phyloP scores from a whole-genome alignment of 2,797 vertebrate genomes.

The Mionectes olivaceus region DNA sequence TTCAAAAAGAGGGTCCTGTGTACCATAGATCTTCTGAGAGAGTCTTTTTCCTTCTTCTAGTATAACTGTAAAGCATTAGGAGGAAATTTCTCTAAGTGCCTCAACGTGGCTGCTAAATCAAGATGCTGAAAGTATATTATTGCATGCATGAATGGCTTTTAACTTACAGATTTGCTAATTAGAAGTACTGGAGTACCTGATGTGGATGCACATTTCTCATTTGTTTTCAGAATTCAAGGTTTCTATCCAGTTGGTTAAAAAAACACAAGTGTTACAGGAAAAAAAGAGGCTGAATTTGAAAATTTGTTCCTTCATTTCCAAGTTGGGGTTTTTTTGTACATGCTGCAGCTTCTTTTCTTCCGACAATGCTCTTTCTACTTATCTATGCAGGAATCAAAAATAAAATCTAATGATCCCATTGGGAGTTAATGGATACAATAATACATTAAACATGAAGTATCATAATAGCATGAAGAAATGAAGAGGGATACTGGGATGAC shows the following conservation, averaged over 20 bases:
- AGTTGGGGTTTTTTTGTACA: neutral
- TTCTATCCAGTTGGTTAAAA: neutral
- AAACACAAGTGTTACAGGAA: neutral
- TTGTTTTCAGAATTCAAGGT: conserved; percentile 2
- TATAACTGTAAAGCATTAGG: conserved; percentile 49
- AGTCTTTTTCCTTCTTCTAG: conserved; percentile 43
- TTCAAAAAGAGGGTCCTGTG: conserved; percentile 5
- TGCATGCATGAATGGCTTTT: conserved; percentile 66
- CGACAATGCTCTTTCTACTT: neutral
- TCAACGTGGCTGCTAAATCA: conserved; percentile 52
- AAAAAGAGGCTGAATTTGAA: neutral
- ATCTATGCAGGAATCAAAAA: conserved; percentile 22
- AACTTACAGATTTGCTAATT: conserved; percentile 48
- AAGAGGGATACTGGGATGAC: neutral
- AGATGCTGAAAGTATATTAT: conserved; percentile 56
- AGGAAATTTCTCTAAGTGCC: conserved; percentile 64
- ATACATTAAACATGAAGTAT: neutral
- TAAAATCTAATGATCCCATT: neutral
- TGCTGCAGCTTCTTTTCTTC: neutral
- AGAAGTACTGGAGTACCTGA: conserved; percentile 10
- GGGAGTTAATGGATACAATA: neutral
- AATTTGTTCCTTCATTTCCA: neutral
- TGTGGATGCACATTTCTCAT: conserved; percentile 14
- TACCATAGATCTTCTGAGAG: neutral
- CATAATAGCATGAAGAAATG: neutral